Base-by-base conservation (phyloP, 2,888 invertebrate genomes). In the Cerceris ruficornis region DNA sequence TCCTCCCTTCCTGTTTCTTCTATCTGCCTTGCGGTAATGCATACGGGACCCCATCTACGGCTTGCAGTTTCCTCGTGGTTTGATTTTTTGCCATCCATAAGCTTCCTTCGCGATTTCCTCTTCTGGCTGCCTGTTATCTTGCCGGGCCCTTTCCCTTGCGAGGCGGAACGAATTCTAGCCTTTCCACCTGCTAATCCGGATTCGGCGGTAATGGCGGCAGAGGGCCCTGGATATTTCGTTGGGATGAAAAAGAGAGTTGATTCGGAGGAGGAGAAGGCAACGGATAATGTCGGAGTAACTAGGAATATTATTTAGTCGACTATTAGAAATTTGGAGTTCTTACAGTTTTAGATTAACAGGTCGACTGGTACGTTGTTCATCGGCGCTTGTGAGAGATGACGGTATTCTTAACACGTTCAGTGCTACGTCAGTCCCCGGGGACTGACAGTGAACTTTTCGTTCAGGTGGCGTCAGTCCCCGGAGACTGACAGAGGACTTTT, bases 81-180 rank as follows among this genome's bases (percentile, higher is more conserved):
- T 88, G 88, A 88, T 88, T 88, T 88, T 86, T 81, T 81, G 69
- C 82, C 80, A 73, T 65, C 72, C 76, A 61, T 67, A 64, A 62
- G 71, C 62, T 15, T 43, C 50, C 55, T 69, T 41, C 41, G 64
- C 17, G 55, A 41, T 17, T 28, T 42, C 61, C 57, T 66, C 72
- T 61, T 55, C 55, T 42, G 46, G 65, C 64, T 67, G 43, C 17
- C 13, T 39, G 5, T 28, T 28, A 28, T 28, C 28, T 75, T 78
- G 62, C 80, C 62, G 49, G 64, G 62, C 55, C 62, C 67, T 68
- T 28, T 28, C 57, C 70, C 61, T 65, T 55, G 67, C 55, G 68
- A 77, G 74, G 72, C 72, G 28, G 28, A 28, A 28, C 28, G 28
- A 28, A 85, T 79, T 79, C 64, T 82, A 61, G 76, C 82, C 77